These are phyloP conservation scores for Vanessa cardui DNA, from an alignment of 2,888 invertebrate species.

Conservation along the genomic window DNA sequence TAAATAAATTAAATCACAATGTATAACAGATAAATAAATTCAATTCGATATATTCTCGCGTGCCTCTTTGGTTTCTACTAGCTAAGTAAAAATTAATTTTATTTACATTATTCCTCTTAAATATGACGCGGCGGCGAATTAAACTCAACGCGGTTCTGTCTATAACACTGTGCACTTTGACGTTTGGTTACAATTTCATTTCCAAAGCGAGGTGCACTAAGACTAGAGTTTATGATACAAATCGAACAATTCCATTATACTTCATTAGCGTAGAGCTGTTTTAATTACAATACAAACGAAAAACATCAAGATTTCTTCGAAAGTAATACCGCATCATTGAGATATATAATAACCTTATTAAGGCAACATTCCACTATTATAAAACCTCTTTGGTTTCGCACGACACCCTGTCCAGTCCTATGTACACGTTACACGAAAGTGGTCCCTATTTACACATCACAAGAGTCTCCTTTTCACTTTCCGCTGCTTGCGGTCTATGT, in stretches of 20 bases:
- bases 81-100: slow-evolving; percentile 58
- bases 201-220: slow-evolving; percentile 11
- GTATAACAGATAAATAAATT: slow-evolving; percentile 77
- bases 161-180: slow-evolving; percentile 40
- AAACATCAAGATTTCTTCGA: neutral
- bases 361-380: slow-evolving; percentile 11
- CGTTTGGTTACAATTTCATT: slow-evolving; percentile 10
- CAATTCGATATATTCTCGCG: slow-evolving; percentile 60
- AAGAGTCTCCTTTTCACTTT: slow-evolving; percentile 61
- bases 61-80: slow-evolving; percentile 82
- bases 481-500: slow-evolving; percentile 47
- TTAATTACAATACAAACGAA: slow-evolving; percentile 10
- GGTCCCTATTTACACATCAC: slow-evolving; percentile 65
- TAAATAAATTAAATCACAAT: slow-evolving; percentile 79
- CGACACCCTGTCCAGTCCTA: slow-evolving; percentile 47
- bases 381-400: slow-evolving; percentile 72
- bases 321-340: slow-evolving; percentile 15
- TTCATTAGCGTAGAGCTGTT: neutral
- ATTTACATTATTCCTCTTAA: slow-evolving; percentile 39
- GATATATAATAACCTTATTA: slow-evolving; percentile 4
- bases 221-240: slow-evolving; percentile 19
- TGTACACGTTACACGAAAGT: slow-evolving; percentile 51
- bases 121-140: slow-evolving; percentile 33
- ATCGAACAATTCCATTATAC: neutral
- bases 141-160: slow-evolving; percentile 43